A percentile compares a stretch with the other conserved stretches of the same genome.
phyloP scores from a whole-genome alignment of 2,797 vertebrate genomes.

The Malacoraja senta region DNA sequence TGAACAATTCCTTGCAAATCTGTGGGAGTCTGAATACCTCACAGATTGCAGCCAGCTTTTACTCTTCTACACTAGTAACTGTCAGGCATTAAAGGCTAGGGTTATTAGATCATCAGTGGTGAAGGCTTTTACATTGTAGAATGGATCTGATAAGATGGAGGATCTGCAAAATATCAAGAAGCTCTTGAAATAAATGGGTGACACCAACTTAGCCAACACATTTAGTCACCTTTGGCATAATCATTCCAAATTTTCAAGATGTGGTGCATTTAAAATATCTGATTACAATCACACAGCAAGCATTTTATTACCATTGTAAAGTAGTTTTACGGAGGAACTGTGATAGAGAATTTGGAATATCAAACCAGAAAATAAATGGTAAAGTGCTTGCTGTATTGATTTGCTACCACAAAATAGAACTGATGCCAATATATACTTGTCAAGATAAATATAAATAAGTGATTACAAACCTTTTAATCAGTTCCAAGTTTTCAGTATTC shows the following conservation, averaged over 20 bases:
- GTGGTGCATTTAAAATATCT: background rate
- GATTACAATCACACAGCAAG: background rate
- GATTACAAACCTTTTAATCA: background rate
- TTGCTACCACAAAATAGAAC: background rate
- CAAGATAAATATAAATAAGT: background rate
- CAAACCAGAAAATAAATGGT: background rate
- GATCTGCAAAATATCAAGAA: background rate
- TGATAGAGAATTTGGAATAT: background rate
- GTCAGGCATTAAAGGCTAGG: background rate
- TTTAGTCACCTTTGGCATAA: background rate
- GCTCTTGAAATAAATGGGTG: background rate
- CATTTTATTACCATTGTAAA: background rate
- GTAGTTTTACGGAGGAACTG: background rate
- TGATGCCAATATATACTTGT: background rate
- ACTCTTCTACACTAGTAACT: background rate
- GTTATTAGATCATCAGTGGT: background rate
- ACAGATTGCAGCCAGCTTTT: background rate
- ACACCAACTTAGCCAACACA: background rate
- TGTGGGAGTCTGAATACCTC: background rate
- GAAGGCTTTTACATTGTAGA: background rate
- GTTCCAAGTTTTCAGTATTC: background rate
- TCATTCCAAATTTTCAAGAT: background rate
- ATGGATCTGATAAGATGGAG: background rate
- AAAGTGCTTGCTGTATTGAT: background rate
- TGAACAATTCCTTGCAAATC: background rate